phyloP scores from a whole-genome alignment of 1,140 invertebrate species.

The Ostrea denselamellosa region DNA sequence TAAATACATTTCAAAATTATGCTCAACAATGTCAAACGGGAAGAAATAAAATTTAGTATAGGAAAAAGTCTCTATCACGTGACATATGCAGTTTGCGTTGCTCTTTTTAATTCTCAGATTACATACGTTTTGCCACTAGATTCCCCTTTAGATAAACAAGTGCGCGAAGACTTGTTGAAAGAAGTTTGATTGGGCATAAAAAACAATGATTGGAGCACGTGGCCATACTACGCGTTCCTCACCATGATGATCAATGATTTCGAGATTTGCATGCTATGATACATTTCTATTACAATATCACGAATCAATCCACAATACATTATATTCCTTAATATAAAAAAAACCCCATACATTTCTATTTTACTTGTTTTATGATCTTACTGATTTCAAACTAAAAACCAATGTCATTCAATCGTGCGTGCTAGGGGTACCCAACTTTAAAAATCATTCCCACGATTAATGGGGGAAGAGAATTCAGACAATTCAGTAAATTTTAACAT shows the following conservation, averaged over 20 bases:
- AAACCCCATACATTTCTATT: background rate
- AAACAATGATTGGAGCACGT: background rate
- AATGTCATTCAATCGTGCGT: too few species aligned
- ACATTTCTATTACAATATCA: slow-evolving; percentile 3
- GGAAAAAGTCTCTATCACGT: background rate
- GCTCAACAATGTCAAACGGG: background rate
- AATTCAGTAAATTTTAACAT: too few species aligned
- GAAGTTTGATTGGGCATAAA: slow-evolving; percentile 8
- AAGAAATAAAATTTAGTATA: background rate
- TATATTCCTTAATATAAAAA: background rate
- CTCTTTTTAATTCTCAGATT: background rate
- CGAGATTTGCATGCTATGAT: background rate
- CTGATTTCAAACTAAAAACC: too few species aligned
- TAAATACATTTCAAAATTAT: background rate
- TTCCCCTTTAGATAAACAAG: background rate
- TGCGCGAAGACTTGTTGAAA: background rate
- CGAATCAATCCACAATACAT: background rate
- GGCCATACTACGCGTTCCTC: background rate
- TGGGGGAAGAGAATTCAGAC: too few species aligned
- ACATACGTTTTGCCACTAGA: background rate
- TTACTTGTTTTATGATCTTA: background rate
- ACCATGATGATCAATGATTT: background rate
- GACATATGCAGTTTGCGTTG: background rate
- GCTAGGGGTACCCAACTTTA: too few species aligned
- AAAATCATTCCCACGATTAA: too few species aligned